Evolutionary conservation across 92 coral and sea anemone genomes (phyloP).

Genomic region (Nematostella vectensis): DNA sequence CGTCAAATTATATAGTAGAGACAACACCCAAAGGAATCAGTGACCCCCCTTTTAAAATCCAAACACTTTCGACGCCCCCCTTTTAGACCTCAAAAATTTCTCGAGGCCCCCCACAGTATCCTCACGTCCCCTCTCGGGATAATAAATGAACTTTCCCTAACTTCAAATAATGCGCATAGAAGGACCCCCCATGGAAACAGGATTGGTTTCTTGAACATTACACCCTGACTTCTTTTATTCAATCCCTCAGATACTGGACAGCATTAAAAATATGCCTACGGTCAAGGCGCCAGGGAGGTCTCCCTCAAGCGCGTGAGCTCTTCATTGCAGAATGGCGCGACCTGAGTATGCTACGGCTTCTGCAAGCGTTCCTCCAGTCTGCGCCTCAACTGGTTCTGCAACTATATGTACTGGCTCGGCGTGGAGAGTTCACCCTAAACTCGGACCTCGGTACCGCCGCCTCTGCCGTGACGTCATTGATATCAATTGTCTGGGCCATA

Average conservation of each 20-base stretch:
- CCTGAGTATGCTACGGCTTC: conserved; percentile 80
- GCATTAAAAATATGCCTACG: conserved; percentile 54
- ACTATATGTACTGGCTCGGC: conserved; percentile 57
- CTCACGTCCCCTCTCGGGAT: too few relatives aligned
- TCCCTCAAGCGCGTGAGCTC: conserved; percentile 32
- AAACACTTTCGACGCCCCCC: too few relatives aligned
- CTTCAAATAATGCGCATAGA: too few relatives aligned
- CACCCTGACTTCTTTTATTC: too few relatives aligned
- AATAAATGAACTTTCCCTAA: too few relatives aligned
- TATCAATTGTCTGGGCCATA: conserved; percentile 72
- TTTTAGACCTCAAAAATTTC: too few relatives aligned
- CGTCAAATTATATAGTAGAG: too few relatives aligned
- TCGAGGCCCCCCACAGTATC: too few relatives aligned
- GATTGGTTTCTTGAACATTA: too few relatives aligned
- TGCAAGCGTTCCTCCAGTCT: conserved; percentile 77
- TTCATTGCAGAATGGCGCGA: conserved; percentile 88
- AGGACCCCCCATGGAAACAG: too few relatives aligned
- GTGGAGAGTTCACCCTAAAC: conserved; percentile 37
- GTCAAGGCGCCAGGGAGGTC: conserved; percentile 39
- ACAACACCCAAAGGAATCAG: too few relatives aligned
- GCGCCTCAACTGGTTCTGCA: conserved; percentile 95
- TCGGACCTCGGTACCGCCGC: conserved; percentile 49
- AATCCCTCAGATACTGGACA: conserved; percentile 74
- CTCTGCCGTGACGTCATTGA: conserved; percentile 65
- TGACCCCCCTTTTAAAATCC: too few relatives aligned